Evolutionary conservation across 2,113 vertebrate genomes (phyloP).

Genomic region (Gallinago media): DNA sequence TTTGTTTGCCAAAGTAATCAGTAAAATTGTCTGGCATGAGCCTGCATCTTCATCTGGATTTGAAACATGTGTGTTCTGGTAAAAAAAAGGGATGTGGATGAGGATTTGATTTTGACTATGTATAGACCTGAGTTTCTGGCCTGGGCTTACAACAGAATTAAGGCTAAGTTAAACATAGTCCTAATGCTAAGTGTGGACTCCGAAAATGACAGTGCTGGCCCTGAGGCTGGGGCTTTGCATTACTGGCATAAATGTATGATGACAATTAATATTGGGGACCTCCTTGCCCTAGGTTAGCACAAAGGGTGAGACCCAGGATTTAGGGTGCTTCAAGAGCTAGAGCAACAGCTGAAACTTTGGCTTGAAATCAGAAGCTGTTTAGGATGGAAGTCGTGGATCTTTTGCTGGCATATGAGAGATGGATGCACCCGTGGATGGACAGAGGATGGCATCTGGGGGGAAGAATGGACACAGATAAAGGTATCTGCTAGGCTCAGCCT

Average conservation of each 20-base stretch:
- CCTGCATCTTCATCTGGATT: not conserved
- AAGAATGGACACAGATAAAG: not conserved
- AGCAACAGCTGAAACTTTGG: not conserved
- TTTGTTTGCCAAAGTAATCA: not conserved
- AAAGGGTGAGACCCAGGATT: not conserved
- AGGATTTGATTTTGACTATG: not conserved
- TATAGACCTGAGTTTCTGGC: not conserved
- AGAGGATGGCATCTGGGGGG: not conserved
- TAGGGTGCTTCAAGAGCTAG: not conserved
- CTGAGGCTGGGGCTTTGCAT: fast-evolving
- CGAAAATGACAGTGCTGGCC: not conserved
- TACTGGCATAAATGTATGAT: not conserved
- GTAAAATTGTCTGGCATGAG: not conserved
- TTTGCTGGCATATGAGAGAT: not conserved
- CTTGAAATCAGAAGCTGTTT: not conserved
- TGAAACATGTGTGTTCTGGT: not conserved
- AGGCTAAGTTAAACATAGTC: not conserved
- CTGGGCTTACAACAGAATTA: not conserved
- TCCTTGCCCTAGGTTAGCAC: not conserved
- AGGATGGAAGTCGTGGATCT: not conserved
- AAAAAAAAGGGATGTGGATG: not conserved
- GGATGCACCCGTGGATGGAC: fast-evolving
- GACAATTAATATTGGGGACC: too few relatives aligned
- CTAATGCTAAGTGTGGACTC: not conserved
- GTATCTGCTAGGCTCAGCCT: not conserved